phyloP scores from a whole-genome alignment of 2,113 vertebrate species.

The Myotis lucifugus region DNA sequence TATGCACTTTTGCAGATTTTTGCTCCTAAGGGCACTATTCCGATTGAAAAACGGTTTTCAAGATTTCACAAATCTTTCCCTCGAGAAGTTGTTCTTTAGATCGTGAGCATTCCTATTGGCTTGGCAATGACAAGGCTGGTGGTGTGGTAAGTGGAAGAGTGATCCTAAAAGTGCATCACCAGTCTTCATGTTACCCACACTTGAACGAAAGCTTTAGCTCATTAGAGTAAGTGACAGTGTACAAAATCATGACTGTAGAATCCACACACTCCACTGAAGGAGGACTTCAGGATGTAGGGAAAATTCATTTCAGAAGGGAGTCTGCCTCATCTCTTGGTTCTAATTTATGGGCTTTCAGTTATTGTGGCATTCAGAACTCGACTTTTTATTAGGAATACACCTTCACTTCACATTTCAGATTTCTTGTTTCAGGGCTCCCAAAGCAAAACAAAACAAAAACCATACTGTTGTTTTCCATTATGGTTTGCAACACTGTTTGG shows the following conservation, averaged over 20 bases:
- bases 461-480: slow-evolving; percentile 72
- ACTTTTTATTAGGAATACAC: slow-evolving; percentile 1
- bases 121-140: neutral
- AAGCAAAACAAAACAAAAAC: slow-evolving; percentile 59
- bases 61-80: slow-evolving; percentile 51
- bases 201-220: neutral
- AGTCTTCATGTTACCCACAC: neutral
- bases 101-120: neutral
- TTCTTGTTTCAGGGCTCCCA: slow-evolving; percentile 60
- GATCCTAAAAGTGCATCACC: neutral
- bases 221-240: neutral
- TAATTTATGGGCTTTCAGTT: neutral
- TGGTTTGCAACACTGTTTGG: slow-evolving; percentile 64
- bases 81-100: slow-evolving; percentile 16
- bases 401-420: slow-evolving; percentile 40
- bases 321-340: neutral
- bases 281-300: neutral
- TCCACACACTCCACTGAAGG: neutral
- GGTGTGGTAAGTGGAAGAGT: neutral
- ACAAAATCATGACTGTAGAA: neutral
- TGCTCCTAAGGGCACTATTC: slow-evolving; percentile 3
- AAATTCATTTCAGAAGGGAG: neutral
- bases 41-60: slow-evolving; percentile 17
- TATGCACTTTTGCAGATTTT: slow-evolving; percentile 19
- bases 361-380: neutral